phyloP scores from a whole-genome alignment of 2,888 invertebrate species.

The Brachypterus glaber region DNA sequence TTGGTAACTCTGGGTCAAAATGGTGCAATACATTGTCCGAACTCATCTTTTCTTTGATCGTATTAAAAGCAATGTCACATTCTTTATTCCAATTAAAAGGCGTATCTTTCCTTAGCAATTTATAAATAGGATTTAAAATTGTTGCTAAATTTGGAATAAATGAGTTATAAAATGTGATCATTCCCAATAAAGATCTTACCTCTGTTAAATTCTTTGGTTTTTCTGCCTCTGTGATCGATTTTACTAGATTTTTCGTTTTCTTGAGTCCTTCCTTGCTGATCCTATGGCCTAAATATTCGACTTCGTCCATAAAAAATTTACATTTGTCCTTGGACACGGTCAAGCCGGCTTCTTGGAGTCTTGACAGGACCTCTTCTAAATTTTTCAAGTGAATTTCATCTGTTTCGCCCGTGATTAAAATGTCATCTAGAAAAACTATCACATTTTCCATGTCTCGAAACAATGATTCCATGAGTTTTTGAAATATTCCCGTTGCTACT shows the following conservation, averaged over 20 bases:
- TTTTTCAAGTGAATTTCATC: conserved; percentile 16
- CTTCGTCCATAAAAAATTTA: conserved; percentile 24
- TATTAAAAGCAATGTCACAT: conserved; percentile 5
- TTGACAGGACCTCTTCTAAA: conserved; percentile 19
- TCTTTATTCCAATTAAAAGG: conserved; percentile 6
- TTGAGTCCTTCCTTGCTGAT: too few relatives aligned
- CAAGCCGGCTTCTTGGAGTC: conserved; percentile 19
- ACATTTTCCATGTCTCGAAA: conserved; percentile 22
- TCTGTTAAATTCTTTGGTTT: too few relatives aligned
- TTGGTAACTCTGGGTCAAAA: conserved; percentile 7
- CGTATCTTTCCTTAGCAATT: not conserved
- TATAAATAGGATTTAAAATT: conserved; percentile 5
- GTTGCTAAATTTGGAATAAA: too few relatives aligned
- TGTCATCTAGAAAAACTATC: conserved; percentile 26
- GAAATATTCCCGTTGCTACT: conserved; percentile 31
- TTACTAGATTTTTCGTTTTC: too few relatives aligned
- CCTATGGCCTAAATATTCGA: too few relatives aligned
- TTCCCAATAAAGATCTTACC: too few relatives aligned
- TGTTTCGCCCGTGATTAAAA: conserved; percentile 22
- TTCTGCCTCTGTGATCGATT: too few relatives aligned
- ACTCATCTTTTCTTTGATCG: conserved; percentile 2
- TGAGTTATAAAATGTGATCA: too few relatives aligned
- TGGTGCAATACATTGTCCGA: conserved; percentile 1
- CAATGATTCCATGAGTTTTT: too few relatives aligned
- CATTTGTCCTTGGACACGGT: conserved; percentile 26